Conservation (phyloP, 2,113 vertebrate genomes). For the Macquaria ambigua region DNA sequence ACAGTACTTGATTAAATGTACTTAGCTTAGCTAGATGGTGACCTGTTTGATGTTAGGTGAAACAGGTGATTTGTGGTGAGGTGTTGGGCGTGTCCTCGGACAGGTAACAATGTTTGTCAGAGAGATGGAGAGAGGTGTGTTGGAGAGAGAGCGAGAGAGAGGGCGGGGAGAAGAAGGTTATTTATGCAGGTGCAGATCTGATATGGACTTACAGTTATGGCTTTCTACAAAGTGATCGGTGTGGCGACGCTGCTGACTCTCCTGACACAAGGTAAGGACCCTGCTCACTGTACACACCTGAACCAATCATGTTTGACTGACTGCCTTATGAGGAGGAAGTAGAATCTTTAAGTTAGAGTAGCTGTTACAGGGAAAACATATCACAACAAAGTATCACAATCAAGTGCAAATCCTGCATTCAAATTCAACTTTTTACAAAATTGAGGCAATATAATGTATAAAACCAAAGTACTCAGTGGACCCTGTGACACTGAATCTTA, state of each 20-base stretch:
- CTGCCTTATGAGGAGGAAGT: not conserved
- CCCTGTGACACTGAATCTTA: not conserved
- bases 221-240: conserved; percentile 19
- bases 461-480: not conserved
- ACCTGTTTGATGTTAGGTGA: not conserved
- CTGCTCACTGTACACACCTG: not conserved
- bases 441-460: not conserved
- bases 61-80: not conserved
- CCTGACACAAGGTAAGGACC: conserved; percentile 42
- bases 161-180: not conserved
- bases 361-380: not conserved
- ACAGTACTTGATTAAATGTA: too few relatives aligned
- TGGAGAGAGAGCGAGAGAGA: not conserved
- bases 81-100: not conserved
- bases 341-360: not conserved
- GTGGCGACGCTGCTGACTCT: conserved; percentile 38
- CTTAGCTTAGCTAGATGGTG: not conserved
- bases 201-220: not conserved
- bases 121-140: not conserved
- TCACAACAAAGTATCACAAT: too few relatives aligned
- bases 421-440: not conserved
- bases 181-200: not conserved
- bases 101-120: not conserved
- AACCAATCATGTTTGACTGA: not conserved
- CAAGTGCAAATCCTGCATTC: too few relatives aligned